Evolutionary conservation across 2,888 invertebrate species (phyloP), one percentile per base, ranked within the genome.

Genomic region (Carabus problematicus): DNA sequence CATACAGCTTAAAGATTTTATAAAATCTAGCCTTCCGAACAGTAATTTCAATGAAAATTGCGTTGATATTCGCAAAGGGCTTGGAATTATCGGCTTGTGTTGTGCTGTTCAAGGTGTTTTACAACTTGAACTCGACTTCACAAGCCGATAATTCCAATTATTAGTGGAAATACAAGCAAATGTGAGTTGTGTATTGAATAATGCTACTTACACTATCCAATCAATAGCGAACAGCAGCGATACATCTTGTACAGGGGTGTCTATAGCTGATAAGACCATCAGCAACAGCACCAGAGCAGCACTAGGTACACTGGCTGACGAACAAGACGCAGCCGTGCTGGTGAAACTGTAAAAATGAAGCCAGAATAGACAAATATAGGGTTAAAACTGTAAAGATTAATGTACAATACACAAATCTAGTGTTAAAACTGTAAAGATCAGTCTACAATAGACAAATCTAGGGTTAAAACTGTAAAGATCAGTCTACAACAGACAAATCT

Each of bases 401-500:
- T 0, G 95, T 95, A 76, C 94, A 90, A n/a, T 94, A 93, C 0
- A 93, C 93, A 0, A 92, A 92, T 0, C 94, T 94, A 1, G 93
- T 91, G 8, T 93, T 92, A 64, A 95, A 80, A 72, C 93, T 92
- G 80, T 55, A 82, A 79, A 62, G n/a, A n/a, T n/a, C n/a, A 43
- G 8, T 8, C 42, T 9, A 8, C 8, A 42, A 42, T 8, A 42
- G 8, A 42, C 42, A 42, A 71, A 8, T n/a, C n/a, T n/a, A 72
- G 3, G 12, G 8, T 58, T n/a, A 2, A 41, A 40, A 11, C 16
- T 55, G 41, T 45, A 8, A 55, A 16, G 18, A 3, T n/a, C 58
- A 94, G 92, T 0, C 94, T 95, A 76, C 94, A 90, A n/a, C 94
- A 93, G 0, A 93, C 93, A 0, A 92, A 92, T 0, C 94, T 94